Evolutionary conservation across 1,140 invertebrate species (phyloP), one percentile per base, ranked within the genome.

Genomic region (Cephus cinctus): DNA sequence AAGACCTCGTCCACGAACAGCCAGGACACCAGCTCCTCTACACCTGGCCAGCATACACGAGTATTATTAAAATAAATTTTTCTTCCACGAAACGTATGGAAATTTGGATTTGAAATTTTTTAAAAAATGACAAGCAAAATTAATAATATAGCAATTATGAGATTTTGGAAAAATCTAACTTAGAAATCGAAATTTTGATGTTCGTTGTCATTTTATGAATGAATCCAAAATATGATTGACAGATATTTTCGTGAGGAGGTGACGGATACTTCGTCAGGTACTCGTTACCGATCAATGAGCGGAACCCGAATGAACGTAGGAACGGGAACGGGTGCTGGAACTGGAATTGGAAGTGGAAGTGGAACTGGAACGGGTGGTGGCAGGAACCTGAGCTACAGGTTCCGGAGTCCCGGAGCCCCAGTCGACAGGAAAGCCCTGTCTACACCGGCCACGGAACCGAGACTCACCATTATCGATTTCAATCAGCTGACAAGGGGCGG

Each of bases 401-500:
- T 62, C 50, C 68, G 62, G 22, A 74, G 67, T 61, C 69, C 69
- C 50, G 73, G 67, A 53, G 68, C 64, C 42, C 46, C 61, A 48
- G 54, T 54, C 50, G 59, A 59, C 50, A 58, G 54, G 50, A 47
- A 57, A 40, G 45, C 49, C 30, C 50, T 49, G 43, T 34, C 39
- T 34, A 50, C 43, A 49, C 52, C 18, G 31, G 70, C 77, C 3
- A 75, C 75, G 21, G 78, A 81, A 61, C 83, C 85, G 4, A 80
- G 79, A 56, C 77, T 87, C 43, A 82, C 84, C 15, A 86, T 87
- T 54, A 86, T 87, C 58, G 85, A 87, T 76, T 83, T 87, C 62
- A 87, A 87, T 76, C 76, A 83, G 65, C 78, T 87, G 59, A 84
- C 83, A 2, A 71, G 81, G 36, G 80, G 78, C 25, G 81, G 80